These are phyloP conservation scores for Eilema sororculum DNA, from an alignment of 2,888 invertebrate genomes.

Conservation along the genomic window DNA sequence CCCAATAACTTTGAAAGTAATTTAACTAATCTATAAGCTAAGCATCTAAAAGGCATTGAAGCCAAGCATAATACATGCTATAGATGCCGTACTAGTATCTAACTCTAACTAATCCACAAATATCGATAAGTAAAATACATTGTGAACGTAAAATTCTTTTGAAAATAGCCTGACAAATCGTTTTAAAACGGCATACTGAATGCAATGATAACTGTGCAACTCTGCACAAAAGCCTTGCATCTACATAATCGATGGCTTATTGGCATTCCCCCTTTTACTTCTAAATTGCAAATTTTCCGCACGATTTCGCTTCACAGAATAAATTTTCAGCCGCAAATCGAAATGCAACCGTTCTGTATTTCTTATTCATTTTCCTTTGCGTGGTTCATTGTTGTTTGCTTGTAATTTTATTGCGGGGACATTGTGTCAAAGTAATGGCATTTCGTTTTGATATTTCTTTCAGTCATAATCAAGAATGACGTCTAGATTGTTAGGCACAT, in stretches of 20 bases:
- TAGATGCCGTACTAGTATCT: constrained; percentile 33
- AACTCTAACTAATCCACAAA: constrained; percentile 52
- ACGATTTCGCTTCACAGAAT: constrained; percentile 83
- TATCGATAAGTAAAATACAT: constrained; percentile 51
- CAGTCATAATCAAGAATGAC: not conserved
- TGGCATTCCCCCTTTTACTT: constrained; percentile 85
- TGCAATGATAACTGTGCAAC: constrained; percentile 82
- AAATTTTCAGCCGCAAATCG: constrained; percentile 81
- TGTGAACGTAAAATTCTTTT: constrained; percentile 62
- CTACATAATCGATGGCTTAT: constrained; percentile 86
- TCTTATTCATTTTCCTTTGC: constrained; percentile 62
- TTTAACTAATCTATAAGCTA: not conserved
- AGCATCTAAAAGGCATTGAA: not conserved
- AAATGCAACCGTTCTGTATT: constrained; percentile 74
- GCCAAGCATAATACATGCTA: constrained; percentile 32
- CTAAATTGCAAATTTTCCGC: constrained; percentile 87
- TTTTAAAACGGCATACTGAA: constrained; percentile 73
- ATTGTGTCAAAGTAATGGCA: constrained; percentile 10
- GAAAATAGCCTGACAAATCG: constrained; percentile 80
- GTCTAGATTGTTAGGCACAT: not conserved
- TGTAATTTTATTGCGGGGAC: constrained; percentile 47
- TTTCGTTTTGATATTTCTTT: not conserved
- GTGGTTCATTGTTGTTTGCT: constrained; percentile 60
- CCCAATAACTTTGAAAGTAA: not conserved
- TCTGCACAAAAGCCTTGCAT: constrained; percentile 82